Base-by-base conservation (phyloP, 2,888 invertebrate species). In the Papilio elwesi region DNA sequence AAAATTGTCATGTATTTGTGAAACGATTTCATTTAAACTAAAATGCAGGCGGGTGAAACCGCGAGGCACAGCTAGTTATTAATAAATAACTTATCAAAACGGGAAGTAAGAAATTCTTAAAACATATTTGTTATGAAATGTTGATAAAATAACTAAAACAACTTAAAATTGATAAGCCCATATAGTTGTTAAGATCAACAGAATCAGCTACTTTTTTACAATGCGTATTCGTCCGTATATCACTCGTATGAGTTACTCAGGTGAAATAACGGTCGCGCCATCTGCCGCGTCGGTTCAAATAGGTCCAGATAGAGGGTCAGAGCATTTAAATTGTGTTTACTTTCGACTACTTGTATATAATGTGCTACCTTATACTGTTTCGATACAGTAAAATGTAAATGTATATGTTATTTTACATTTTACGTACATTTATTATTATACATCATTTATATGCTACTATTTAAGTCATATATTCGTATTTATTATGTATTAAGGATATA, bases 221-320 rank as follows among this genome's bases (percentile, higher is more conserved):
- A 59, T 59, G 36, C 8, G 57, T 38, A 38, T 59, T 59, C 59
- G 59, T 59, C 38, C n/a, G 59, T 43, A 43, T 43, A 43, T 43
- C 43, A 43, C 7, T 43, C 7, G 43, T 59, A 59, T 38, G 38
- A 59, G 36, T 55, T 55, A 55, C 59, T 59, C 59, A 59, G 59
- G 59, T 59, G 59, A 59, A 59, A 59, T 59, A 59, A 59, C 59
- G 59, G 38, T 59, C n/a, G 9, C n/a, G n/a, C 13, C 59, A 59
- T 59, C 59, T 38, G 59, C 38, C 16, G 38, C n/a, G 59, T n/a
- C n/a, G 53, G 16, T 55, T n/a, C 59, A 38, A 59, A 38, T 59
- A 59, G 59, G 38, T 36, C 38, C 38, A 8, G 8, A 11, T 38
- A 38, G 36, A 57, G 11, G n/a, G 59, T 59, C 38, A 38, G 13